A percentile compares a stretch with the other conserved stretches of the same genome.
Evolutionary conservation across 2,797 vertebrate species (phyloP).

Genomic region (Melanotaenia maccullochi): DNA sequence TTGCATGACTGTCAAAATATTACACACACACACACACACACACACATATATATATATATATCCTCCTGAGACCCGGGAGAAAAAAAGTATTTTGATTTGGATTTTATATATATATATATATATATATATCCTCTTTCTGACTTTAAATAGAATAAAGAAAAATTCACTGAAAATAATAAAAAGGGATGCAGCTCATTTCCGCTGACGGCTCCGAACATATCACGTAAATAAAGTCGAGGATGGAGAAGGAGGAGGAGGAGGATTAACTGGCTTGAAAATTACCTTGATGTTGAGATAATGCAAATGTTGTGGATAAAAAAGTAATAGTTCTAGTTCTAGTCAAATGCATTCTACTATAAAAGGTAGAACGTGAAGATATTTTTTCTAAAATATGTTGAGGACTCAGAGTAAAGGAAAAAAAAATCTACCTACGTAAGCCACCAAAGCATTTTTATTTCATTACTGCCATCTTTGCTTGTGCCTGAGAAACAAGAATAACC

Average conservation of each 20-base stretch:
- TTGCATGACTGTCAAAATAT: no score
- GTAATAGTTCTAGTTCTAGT: background rate
- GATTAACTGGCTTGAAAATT: background rate
- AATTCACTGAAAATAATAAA: background rate
- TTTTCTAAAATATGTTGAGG: background rate
- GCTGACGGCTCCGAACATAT: background rate
- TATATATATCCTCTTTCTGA: no score
- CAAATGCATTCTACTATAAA: background rate
- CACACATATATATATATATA: background rate
- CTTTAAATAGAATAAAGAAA: no score
- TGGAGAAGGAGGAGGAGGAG: no score
- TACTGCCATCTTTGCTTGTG: background rate
- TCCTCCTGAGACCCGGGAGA: no score
- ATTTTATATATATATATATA: no score
- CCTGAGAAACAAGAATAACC: background rate
- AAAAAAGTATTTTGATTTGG: no score
- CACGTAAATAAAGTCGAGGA: background rate
- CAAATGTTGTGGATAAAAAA: background rate
- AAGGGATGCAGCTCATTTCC: background rate
- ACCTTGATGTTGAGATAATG: background rate
- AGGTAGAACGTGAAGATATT: background rate
- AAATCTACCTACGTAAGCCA: no score
- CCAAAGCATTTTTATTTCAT: background rate
- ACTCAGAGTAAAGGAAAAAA: no score
- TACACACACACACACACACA: no score